Evolutionary conservation across 2,888 invertebrate genomes (phyloP).

Genomic region (Heliconius cydno): DNA sequence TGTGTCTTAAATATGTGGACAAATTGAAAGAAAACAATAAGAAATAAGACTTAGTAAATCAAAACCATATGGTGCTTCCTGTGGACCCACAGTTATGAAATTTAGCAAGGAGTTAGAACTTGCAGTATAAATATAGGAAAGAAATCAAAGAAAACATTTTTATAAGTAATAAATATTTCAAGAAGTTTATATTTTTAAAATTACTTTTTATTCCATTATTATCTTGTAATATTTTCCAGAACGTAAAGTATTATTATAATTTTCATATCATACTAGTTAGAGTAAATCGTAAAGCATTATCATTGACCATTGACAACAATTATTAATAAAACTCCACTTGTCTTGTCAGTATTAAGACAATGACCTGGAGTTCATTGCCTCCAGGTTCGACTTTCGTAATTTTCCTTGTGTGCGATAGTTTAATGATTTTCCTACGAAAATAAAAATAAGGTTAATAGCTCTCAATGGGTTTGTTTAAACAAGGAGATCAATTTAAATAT

Average conservation of each 20-base stretch:
- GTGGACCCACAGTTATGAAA: too few relatives aligned
- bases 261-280: background rate
- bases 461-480: background rate
- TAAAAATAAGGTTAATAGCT: slow-evolving; percentile 10
- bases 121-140: too few relatives aligned
- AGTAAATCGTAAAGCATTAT: background rate
- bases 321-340: slow-evolving; percentile 19
- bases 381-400: slow-evolving; percentile 5
- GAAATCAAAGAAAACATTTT: too few relatives aligned
- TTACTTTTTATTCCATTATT: too few relatives aligned
- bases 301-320: slow-evolving; percentile 6
- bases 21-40: background rate
- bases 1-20: background rate
- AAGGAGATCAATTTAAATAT: background rate
- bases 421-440: background rate
- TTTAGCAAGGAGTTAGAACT: too few relatives aligned
- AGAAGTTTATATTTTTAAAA: too few relatives aligned
- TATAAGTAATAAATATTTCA: too few relatives aligned
- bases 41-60: background rate
- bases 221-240: background rate
- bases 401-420: slow-evolving; percentile 22
- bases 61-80: too few relatives aligned
- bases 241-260: background rate
- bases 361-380: slow-evolving; percentile 39
- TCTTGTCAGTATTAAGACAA: slow-evolving; percentile 13